Percentiles rank a stretch among this genome's conserved stretches.
Evolutionary conservation across 2,797 vertebrate genomes (phyloP).

Genomic region (Anisognathus igniventris): DNA sequence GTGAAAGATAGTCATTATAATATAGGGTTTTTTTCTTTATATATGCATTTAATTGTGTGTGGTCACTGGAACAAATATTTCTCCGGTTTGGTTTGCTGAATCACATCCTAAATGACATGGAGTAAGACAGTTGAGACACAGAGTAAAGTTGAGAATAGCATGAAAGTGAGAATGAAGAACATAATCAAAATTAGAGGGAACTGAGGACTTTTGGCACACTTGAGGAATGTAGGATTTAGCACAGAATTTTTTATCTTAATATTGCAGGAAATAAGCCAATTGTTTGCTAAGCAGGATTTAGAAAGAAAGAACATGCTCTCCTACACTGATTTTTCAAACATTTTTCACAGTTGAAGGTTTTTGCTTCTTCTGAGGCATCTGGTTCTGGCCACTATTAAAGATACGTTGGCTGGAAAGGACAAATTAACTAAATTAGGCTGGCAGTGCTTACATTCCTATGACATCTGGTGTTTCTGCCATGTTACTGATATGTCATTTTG

Average conservation of each 20-base stretch:
- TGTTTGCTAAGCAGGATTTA: not conserved
- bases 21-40: not conserved
- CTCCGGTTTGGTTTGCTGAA: not conserved
- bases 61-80: not conserved
- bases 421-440: constrained; percentile 19
- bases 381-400: not conserved
- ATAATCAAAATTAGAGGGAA: not conserved
- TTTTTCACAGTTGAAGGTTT: not conserved
- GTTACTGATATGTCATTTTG: constrained; percentile 21
- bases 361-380: not conserved
- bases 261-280: not conserved
- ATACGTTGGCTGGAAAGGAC: not conserved
- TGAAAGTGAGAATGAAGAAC: not conserved
- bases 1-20: not conserved
- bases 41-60: not conserved
- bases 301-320: not conserved
- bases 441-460: not conserved
- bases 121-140: not conserved
- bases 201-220: not conserved
- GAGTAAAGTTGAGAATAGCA: not conserved
- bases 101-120: not conserved
- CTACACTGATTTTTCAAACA: not conserved
- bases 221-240: not conserved
- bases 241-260: not conserved
- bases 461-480: constrained; percentile 42